phyloP scores from a whole-genome alignment of 2,888 invertebrate genomes.

The Drosophila niveifrons region DNA sequence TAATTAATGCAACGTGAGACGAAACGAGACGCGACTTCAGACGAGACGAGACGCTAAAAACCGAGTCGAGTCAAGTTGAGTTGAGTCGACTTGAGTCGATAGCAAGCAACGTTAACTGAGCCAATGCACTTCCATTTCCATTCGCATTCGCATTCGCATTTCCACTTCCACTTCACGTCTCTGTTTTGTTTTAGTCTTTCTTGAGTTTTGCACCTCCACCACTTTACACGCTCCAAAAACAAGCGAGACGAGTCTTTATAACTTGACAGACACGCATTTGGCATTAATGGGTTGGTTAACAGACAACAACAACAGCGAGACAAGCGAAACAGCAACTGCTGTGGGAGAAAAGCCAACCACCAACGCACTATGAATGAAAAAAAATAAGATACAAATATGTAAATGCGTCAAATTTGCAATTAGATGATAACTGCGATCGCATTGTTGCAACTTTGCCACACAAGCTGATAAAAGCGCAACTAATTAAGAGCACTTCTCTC shows the following conservation, averaged over 20 bases:
- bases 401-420: constrained; percentile 57
- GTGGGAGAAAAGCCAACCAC: constrained; percentile 41
- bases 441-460: constrained; percentile 16
- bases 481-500: constrained; percentile 25
- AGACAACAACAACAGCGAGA: constrained; percentile 61
- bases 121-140: constrained; percentile 52
- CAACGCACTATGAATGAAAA: constrained; percentile 21
- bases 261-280: constrained; percentile 83
- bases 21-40: constrained; percentile 24
- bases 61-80: constrained; percentile 15
- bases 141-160: constrained; percentile 15
- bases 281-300: constrained; percentile 80
- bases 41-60: constrained; percentile 54
- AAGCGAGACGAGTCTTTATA: constrained; percentile 61
- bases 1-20: constrained; percentile 82
- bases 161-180: constrained; percentile 15
- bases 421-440: constrained; percentile 48
- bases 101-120: constrained; percentile 35
- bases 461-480: constrained; percentile 20
- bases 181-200: constrained; percentile 15
- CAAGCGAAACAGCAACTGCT: constrained; percentile 27
- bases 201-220: constrained; percentile 51
- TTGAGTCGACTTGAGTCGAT: constrained; percentile 12
- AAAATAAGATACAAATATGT: constrained; percentile 5
- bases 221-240: constrained; percentile 54